Evolutionary conservation across 2,797 vertebrate species (phyloP).

Genomic region (Clarias fuscus): DNA sequence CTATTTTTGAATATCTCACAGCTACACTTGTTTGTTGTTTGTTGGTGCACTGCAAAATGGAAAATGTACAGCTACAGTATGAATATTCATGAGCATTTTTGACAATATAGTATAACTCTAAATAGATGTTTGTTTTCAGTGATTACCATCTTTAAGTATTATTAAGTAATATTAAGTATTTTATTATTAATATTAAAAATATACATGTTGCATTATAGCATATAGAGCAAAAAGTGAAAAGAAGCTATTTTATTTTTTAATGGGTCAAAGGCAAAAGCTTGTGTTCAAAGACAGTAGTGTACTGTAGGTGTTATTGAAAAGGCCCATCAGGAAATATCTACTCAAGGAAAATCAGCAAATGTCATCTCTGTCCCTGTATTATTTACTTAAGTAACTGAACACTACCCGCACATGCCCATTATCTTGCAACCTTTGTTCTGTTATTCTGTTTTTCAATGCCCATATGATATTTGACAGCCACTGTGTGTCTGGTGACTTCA

Average conservation of each 20-base stretch:
- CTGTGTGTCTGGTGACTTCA: slow-evolving; percentile 32
- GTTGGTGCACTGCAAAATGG: background rate
- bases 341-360: background rate
- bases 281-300: background rate
- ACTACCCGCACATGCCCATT: background rate
- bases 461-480: slow-evolving; percentile 34
- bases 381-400: slow-evolving; percentile 25
- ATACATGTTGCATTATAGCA: too few species aligned
- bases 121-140: too few species aligned
- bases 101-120: too few species aligned
- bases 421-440: slow-evolving; percentile 17
- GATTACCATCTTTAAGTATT: too few species aligned
- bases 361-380: slow-evolving; percentile 1
- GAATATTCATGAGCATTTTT: too few species aligned
- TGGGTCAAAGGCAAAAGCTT: background rate
- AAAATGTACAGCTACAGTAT: background rate
- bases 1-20: background rate
- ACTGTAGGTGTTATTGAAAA: background rate
- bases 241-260: background rate
- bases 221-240: too few species aligned
- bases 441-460: slow-evolving; percentile 22
- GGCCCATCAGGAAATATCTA: background rate
- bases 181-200: too few species aligned
- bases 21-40: background rate
- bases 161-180: too few species aligned